phyloP scores from a whole-genome alignment of 2,888 invertebrate genomes.

The Aspidapion aeneum region DNA sequence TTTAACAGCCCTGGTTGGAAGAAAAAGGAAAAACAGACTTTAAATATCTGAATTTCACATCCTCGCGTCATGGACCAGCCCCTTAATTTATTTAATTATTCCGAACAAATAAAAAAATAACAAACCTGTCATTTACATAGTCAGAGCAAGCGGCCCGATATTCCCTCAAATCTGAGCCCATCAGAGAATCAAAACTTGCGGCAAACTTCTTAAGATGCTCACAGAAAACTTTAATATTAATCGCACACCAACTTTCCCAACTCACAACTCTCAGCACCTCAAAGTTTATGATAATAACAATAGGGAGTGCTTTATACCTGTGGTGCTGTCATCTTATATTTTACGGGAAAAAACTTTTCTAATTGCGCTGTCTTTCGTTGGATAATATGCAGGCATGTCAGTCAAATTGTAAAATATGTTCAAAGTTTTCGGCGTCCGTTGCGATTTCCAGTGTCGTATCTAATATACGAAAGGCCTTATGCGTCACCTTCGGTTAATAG shows the following conservation, averaged over 20 bases:
- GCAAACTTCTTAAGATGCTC: neutral
- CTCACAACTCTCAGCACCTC: neutral
- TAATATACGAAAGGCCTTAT: too few species aligned
- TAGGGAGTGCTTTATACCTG: neutral
- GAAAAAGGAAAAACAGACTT: too few species aligned
- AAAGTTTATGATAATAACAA: neutral
- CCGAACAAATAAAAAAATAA: too few species aligned
- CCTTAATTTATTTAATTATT: too few species aligned
- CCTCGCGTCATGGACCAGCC: too few species aligned
- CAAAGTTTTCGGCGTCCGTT: neutral
- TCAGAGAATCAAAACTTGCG: neutral
- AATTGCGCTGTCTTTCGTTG: neutral
- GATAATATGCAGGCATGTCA: neutral
- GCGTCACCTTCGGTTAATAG: too few species aligned
- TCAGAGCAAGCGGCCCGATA: too few species aligned
- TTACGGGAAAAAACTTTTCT: neutral
- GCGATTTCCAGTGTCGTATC: too few species aligned
- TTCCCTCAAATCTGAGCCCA: neutral
- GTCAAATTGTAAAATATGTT: neutral
- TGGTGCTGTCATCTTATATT: neutral
- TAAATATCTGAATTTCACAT: too few species aligned
- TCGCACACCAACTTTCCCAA: neutral
- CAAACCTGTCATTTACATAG: too few species aligned
- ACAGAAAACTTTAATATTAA: neutral
- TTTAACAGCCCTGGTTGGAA: too few species aligned